A percentile compares a stretch with the other conserved stretches of the same genome.
phyloP scores from a whole-genome alignment of 2,888 invertebrate species.

The Drosophila multiciliata region DNA sequence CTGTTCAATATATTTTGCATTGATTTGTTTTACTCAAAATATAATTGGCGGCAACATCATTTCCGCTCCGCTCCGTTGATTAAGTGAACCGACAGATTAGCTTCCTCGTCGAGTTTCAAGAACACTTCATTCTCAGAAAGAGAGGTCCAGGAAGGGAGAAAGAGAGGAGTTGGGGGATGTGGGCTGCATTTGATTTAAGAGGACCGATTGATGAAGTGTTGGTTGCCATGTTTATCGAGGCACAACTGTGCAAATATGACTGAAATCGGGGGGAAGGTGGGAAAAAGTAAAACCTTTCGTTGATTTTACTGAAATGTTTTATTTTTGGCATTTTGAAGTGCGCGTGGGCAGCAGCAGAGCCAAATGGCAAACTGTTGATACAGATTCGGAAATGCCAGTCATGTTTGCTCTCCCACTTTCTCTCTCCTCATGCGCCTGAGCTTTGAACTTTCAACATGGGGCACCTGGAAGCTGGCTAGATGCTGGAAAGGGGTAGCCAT shows the following conservation, averaged over 20 bases:
- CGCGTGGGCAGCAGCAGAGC: slow-evolving; percentile 25
- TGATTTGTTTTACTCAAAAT: slow-evolving; percentile 66
- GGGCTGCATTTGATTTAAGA: slow-evolving; percentile 60
- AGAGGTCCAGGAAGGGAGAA: neutral
- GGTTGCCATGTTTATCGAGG: slow-evolving; percentile 52
- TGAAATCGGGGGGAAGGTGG: neutral
- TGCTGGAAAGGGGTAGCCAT: neutral
- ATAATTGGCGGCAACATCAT: slow-evolving; percentile 54
- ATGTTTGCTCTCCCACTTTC: slow-evolving; percentile 33
- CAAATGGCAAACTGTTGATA: slow-evolving; percentile 76
- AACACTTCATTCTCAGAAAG: slow-evolving; percentile 52
- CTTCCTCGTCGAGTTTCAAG: slow-evolving; percentile 68
- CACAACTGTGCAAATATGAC: slow-evolving; percentile 30
- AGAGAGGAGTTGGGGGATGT: neutral
- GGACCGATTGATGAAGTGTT: slow-evolving; percentile 57
- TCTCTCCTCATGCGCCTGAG: slow-evolving; percentile 60
- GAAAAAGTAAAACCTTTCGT: slow-evolving; percentile 1
- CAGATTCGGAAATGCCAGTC: slow-evolving; percentile 60
- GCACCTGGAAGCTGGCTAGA: slow-evolving; percentile 13
- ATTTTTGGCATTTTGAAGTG: slow-evolving; percentile 52
- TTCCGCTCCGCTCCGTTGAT: slow-evolving; percentile 29
- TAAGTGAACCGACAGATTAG: slow-evolving; percentile 62
- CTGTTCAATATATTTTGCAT: slow-evolving; percentile 52
- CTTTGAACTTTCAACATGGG: slow-evolving; percentile 65
- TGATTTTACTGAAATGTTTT: slow-evolving; percentile 36